Percentiles rank a stretch among this genome's conserved stretches.
These are phyloP conservation scores for Epinephelus fuscoguttatus DNA, from an alignment of 2,113 vertebrate genomes.

Conservation along the genomic window DNA sequence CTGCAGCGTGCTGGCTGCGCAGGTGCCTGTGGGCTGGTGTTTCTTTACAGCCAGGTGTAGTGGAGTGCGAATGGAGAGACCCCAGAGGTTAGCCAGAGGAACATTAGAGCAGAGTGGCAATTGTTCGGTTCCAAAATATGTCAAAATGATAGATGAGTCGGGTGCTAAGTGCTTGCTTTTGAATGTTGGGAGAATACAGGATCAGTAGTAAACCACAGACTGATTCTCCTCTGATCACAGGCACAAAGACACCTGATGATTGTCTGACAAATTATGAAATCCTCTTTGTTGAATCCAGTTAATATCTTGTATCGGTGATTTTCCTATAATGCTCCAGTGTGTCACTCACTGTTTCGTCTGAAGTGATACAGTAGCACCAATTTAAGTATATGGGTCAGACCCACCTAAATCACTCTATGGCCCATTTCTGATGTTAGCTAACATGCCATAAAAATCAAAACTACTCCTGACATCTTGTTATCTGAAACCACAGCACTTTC, in stretches of 20 bases:
- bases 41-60: conserved; percentile 76
- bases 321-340: background rate
- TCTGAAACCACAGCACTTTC: conserved; percentile 7
- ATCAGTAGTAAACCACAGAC: conserved; percentile 43
- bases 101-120: conserved; percentile 63
- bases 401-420: conserved; percentile 4
- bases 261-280: conserved; percentile 7
- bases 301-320: background rate
- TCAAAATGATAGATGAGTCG: conserved; percentile 74
- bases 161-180: conserved; percentile 38
- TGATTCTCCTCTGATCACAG: conserved; percentile 39
- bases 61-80: conserved; percentile 22
- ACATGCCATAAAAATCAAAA: conserved; percentile 37
- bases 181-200: conserved; percentile 24
- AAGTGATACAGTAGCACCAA: background rate
- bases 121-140: conserved; percentile 75
- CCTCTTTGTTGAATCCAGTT: background rate
- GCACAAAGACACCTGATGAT: conserved; percentile 35
- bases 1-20: conserved; percentile 61
- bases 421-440: conserved; percentile 24
- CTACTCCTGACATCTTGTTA: conserved; percentile 34
- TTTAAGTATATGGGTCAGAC: conserved; percentile 1
- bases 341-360: background rate
- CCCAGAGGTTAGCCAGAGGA: conserved; percentile 41
- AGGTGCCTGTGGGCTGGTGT: conserved; percentile 69